phyloP scores from a whole-genome alignment of 2,113 vertebrate species.

The Cynopterus brachyotis region DNA sequence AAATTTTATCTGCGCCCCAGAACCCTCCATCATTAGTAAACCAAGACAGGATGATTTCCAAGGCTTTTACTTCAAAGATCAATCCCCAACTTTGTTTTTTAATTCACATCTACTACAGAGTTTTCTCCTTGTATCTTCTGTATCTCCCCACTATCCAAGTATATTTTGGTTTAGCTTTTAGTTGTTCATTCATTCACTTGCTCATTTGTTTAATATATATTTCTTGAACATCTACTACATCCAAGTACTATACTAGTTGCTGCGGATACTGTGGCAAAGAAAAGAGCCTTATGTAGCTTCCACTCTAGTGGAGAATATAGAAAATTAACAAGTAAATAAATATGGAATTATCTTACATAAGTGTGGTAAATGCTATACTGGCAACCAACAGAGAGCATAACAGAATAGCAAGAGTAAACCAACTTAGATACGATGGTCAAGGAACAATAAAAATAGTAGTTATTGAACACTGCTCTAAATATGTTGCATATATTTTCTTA shows the following conservation, averaged over 20 bases:
- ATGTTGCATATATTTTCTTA: slow-evolving; percentile 5
- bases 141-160: not conserved
- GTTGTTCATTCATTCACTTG: not conserved
- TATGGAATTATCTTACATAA: not conserved
- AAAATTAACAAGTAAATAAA: not conserved
- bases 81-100: not conserved
- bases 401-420: not conserved
- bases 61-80: not conserved
- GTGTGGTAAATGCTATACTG: not conserved
- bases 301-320: not conserved
- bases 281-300: not conserved
- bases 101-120: not conserved
- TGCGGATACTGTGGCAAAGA: not conserved
- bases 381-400: not conserved
- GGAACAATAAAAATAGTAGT: not conserved
- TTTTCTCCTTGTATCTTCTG: not conserved
- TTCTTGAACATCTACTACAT: not conserved
- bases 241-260: not conserved
- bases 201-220: slow-evolving; percentile 14
- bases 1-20: not conserved
- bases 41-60: not conserved
- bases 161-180: not conserved
- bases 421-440: not conserved
- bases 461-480: not conserved
- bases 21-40: slow-evolving; percentile 1